Conservation (phyloP, 2,797 vertebrate species). For the Rhinatrema bivittatum region DNA sequence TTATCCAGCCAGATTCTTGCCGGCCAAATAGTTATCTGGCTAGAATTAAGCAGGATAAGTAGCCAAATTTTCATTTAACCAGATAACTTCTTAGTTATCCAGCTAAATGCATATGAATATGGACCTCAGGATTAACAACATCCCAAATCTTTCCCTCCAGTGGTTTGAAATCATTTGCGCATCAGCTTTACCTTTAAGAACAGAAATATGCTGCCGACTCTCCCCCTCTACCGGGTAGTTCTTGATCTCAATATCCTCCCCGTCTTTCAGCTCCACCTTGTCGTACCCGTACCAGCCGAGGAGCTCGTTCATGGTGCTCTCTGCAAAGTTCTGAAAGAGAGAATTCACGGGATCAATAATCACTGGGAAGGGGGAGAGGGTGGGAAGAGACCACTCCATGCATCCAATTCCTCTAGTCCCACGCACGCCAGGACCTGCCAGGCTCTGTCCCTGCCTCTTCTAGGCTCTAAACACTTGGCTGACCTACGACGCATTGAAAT, state of each 20-base stretch:
- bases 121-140: too few species aligned
- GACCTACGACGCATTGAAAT: slow-evolving; percentile 50
- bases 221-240: slow-evolving; percentile 82
- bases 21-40: too few species aligned
- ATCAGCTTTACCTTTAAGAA: slow-evolving; percentile 98
- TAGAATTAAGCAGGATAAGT: too few species aligned
- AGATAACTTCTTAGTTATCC: too few species aligned
- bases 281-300: slow-evolving; percentile 98
- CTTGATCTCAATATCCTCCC: slow-evolving; percentile 92
- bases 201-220: slow-evolving; percentile 92
- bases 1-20: too few species aligned
- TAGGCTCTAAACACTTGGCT: slow-evolving; percentile 45
- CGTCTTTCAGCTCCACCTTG: slow-evolving; percentile 97
- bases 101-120: too few species aligned
- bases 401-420: slow-evolving; percentile 43
- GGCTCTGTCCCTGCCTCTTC: slow-evolving; percentile 34
- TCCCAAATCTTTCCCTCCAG: too few species aligned
- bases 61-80: too few species aligned
- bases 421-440: slow-evolving; percentile 29
- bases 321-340: slow-evolving; percentile 92
- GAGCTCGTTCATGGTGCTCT: slow-evolving; percentile 98
- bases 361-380: slow-evolving; percentile 40
- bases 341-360: slow-evolving; percentile 58
- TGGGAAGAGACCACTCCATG: slow-evolving; percentile 42
- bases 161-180: too few species aligned